phyloP scores from a whole-genome alignment of 2,888 invertebrate species.

The Zygaena filipendulae region DNA sequence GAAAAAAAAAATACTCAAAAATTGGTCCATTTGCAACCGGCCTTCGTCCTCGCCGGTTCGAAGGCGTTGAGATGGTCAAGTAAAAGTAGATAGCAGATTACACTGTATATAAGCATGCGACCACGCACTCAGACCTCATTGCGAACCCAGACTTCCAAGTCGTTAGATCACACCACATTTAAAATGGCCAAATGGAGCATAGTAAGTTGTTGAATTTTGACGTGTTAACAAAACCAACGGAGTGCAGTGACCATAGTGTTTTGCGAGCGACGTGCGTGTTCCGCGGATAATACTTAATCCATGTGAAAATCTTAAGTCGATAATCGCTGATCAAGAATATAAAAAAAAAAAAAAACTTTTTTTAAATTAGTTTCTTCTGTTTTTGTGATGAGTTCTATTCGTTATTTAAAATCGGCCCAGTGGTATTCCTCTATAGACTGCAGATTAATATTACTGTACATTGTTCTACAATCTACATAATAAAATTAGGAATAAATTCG shows the following conservation, averaged over 20 bases:
- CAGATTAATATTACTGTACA: too few species aligned
- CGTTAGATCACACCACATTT: slow-evolving; percentile 29
- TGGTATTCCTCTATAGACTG: too few species aligned
- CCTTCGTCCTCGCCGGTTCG: slow-evolving; percentile 41
- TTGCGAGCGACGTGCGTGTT: slow-evolving; percentile 1
- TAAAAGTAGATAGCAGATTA: slow-evolving; percentile 56
- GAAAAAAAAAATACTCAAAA: slow-evolving; percentile 32
- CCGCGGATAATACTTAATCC: too few species aligned
- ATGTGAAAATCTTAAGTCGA: too few species aligned
- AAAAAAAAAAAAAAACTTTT: neutral
- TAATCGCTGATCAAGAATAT: too few species aligned
- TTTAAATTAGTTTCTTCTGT: too few species aligned
- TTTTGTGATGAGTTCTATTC: too few species aligned
- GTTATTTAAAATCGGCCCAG: too few species aligned
- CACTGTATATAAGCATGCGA: slow-evolving; percentile 48
- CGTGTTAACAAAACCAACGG: slow-evolving; percentile 24
- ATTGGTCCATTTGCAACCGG: slow-evolving; percentile 41
- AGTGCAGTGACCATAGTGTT: slow-evolving; percentile 45
- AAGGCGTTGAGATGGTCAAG: slow-evolving; percentile 36
- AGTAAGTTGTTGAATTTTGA: too few species aligned
- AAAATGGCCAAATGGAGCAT: slow-evolving; percentile 60
- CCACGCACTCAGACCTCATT: slow-evolving; percentile 34
- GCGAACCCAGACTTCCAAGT: slow-evolving; percentile 35
- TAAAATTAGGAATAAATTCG: too few species aligned
- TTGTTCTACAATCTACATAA: too few species aligned